Base-by-base conservation (phyloP, 2,888 invertebrate species). In the Chaetogeoica ovagalla region DNA sequence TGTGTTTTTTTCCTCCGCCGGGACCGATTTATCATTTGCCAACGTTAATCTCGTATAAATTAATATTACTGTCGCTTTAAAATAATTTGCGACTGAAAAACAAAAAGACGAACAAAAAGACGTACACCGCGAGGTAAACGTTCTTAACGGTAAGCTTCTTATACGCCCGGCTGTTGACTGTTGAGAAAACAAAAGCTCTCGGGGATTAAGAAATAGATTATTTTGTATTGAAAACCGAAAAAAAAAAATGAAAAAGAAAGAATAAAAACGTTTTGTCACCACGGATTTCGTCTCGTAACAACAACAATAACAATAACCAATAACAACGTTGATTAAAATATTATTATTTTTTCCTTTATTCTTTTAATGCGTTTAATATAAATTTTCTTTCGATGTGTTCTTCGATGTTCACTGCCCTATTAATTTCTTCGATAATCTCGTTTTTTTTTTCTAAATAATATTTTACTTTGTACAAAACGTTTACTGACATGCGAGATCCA, bases 31-130 rank as follows among this genome's bases (percentile, higher is more conserved):
- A 79, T 79, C 70, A 71, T 79, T 71, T 52, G 77, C 57, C 62
- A 70, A 70, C 71, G 63, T 79, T 79, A 71, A 79, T 79, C 79
- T 62, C 70, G 57, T 71, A 71, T 79, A 79, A 79, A 79, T 79
- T 79, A 79, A 71, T 79, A 79, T 70, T 71, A 71, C 79, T 71
- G 79, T 79, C 70, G 39, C 60, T 62, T 77, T 77, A 79, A 79
- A 79, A 79, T 63, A 71, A 70, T 77, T 77, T 62, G 17, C 30
- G 15, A 3, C 43, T 23, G 19, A 15, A 48, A 17, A 13, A 59
- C 30, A 21, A 57, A 75, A 52, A 52, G 30, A 52, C 62, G 39
- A 65, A 55, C 23, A 55, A 77, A 62, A n/a, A n/a, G n/a, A n/a
- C n/a, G 37, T 70, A 37, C 37, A 57, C 55, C 70, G 23, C 57